Evolutionary conservation across 2,797 vertebrate genomes (phyloP), one percentile per base, ranked within the genome.

Genomic region (Peromyscus eremicus): DNA sequence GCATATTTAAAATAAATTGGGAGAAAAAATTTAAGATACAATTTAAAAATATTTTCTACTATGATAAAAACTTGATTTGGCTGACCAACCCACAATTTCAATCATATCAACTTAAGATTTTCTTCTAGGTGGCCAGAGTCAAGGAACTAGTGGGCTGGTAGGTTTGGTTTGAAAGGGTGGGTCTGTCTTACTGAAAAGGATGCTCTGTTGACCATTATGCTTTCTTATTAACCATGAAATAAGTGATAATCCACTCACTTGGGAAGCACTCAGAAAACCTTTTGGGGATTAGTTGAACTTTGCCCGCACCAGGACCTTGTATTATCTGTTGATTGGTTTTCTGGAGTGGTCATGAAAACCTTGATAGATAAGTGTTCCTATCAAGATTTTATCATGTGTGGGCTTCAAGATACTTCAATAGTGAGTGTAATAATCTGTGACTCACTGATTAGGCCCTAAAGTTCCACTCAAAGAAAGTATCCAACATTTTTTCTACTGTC

Each of bases 311-410:
- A 37, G 37, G 27, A 94, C 88, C 68, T 43, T 27, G 2, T 89
- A 37, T 70, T 94, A 88, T 90, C 43, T 52, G 17, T 70, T 57
- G 62, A 77, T 84, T 95, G 29, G 21, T 96, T 95, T 97, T 82
- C 32, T 92, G 37, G 55, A 92, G 25, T 64, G 1, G 7, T 84
- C 79, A 52, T 93, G 49, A 55, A 94, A 95, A 76, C 96, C 27
- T 57, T 89, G 60, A 80, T 84, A 73, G 71, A 85, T 79, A 89
- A 86, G 32, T 75, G 52, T 87, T 0, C 12, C 92, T 94, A 77
- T 88, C 37, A 88, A 21, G 23, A 60, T 79, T 83, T 94, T 95
- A 43, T 85, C 21, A 12, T 49, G 60, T 91, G 6, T n/a, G 43
- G 17, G 3, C n/a, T 83, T 91, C 32, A 75, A 46, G 77, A 92